Percentiles rank a stretch among this genome's conserved stretches.
Conservation (phyloP, 2,113 vertebrate species). For the Hydrolagus affinis region DNA sequence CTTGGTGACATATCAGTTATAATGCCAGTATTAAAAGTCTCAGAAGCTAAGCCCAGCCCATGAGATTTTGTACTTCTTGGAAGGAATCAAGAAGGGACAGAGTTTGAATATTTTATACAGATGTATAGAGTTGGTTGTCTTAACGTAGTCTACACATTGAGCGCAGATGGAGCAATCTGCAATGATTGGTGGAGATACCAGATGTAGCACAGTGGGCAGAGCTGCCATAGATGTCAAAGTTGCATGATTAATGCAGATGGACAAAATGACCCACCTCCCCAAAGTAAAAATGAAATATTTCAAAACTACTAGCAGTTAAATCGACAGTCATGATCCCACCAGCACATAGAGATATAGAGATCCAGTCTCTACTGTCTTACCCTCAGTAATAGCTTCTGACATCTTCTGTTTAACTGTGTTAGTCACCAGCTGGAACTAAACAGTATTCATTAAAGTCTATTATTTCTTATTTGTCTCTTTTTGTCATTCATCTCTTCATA, state of each 20-base stretch:
- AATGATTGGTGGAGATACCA: not conserved
- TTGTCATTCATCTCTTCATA: not conserved
- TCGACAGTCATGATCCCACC: not conserved
- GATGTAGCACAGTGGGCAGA: not conserved
- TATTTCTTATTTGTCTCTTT: not conserved
- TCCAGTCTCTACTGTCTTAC: not conserved
- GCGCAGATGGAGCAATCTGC: not conserved
- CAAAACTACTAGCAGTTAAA: constrained; percentile 9
- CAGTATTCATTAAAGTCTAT: not conserved
- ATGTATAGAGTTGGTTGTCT: not conserved
- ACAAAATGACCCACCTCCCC: not conserved
- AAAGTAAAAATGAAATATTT: too few species aligned
- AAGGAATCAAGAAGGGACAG: not conserved
- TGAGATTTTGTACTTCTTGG: not conserved
- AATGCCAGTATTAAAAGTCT: not conserved
- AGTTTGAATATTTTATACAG: not conserved
- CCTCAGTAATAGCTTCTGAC: not conserved
- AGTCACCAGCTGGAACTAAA: not conserved
- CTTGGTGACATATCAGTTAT: not conserved
- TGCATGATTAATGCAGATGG: not conserved
- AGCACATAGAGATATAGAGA: not conserved
- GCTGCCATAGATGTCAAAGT: too few species aligned
- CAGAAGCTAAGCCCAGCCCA: not conserved
- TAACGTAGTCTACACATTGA: not conserved
- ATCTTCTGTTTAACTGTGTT: not conserved